These are phyloP conservation scores for Linhomoeus sp. DNA, from an alignment of 2,888 invertebrate genomes.

Conservation along the genomic window DNA sequence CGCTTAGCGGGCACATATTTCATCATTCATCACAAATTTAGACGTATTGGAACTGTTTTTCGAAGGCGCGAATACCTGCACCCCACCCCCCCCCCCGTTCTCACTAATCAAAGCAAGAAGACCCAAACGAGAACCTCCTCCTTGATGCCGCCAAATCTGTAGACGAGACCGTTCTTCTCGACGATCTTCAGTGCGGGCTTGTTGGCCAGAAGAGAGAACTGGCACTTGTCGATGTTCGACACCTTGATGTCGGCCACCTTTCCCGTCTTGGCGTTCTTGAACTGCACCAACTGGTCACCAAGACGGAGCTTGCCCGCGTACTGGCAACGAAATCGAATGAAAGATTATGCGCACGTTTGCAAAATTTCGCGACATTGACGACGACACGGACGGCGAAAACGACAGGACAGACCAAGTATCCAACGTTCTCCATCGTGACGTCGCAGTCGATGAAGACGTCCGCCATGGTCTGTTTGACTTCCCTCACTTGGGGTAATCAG, in stretches of 20 bases:
- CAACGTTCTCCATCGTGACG: conserved; percentile 18
- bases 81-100: background rate
- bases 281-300: conserved; percentile 67
- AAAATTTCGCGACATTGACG: background rate
- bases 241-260: conserved; percentile 73
- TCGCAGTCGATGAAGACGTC: conserved; percentile 12
- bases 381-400: background rate
- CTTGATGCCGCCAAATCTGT: conserved; percentile 80
- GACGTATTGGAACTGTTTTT: background rate
- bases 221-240: conserved; percentile 65
- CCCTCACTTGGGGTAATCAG: too few relatives aligned
- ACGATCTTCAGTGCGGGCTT: conserved; percentile 72
- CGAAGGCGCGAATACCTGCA: background rate
- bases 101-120: background rate
- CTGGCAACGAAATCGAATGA: conserved; percentile 42
- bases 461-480: too few relatives aligned
- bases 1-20: too few relatives aligned
- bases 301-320: conserved; percentile 73
- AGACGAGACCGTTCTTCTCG: conserved; percentile 64
- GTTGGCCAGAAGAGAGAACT: conserved; percentile 76
- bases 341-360: background rate
- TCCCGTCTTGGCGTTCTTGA: conserved; percentile 87
- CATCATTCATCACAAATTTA: too few relatives aligned
- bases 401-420: conserved; percentile 12
- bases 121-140: conserved; percentile 29